A percentile compares a stretch with the other conserved stretches of the same genome.
Evolutionary conservation across 2,797 vertebrate genomes (phyloP).

Genomic region (Acanthopagrus latus): DNA sequence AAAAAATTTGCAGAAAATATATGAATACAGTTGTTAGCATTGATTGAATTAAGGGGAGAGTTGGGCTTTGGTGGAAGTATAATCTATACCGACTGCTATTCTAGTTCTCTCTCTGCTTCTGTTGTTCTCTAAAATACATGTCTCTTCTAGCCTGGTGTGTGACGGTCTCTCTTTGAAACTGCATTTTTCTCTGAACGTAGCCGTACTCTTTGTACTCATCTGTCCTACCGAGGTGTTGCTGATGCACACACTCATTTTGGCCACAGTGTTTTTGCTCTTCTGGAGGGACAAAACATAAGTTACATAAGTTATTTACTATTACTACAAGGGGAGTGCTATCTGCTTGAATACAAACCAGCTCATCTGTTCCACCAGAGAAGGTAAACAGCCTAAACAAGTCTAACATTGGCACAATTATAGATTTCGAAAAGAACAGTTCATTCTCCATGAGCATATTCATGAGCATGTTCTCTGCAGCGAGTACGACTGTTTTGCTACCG

Average conservation of each 20-base stretch:
- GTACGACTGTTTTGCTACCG: slow-evolving; percentile 27
- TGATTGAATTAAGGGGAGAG: too few relatives aligned
- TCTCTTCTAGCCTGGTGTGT: background rate
- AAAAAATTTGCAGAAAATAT: background rate
- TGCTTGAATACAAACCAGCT: slow-evolving; percentile 52
- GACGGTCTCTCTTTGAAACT: background rate
- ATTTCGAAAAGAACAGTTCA: background rate
- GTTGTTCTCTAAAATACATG: background rate
- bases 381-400: slow-evolving; percentile 15
- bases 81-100: too few relatives aligned
- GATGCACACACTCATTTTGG: background rate
- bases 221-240: background rate
- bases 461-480: slow-evolving; percentile 27
- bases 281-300: background rate
- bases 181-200: background rate
- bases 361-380: slow-evolving; percentile 33
- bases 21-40: too few relatives aligned
- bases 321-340: background rate
- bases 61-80: too few relatives aligned
- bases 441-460: slow-evolving; percentile 29
- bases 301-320: slow-evolving; percentile 14
- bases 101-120: too few relatives aligned
- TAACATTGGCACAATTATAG: background rate
- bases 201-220: background rate
- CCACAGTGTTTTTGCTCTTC: slow-evolving; percentile 8